Base-by-base conservation (phyloP, 1,140 invertebrate genomes). In the Steinernema khuongi region DNA sequence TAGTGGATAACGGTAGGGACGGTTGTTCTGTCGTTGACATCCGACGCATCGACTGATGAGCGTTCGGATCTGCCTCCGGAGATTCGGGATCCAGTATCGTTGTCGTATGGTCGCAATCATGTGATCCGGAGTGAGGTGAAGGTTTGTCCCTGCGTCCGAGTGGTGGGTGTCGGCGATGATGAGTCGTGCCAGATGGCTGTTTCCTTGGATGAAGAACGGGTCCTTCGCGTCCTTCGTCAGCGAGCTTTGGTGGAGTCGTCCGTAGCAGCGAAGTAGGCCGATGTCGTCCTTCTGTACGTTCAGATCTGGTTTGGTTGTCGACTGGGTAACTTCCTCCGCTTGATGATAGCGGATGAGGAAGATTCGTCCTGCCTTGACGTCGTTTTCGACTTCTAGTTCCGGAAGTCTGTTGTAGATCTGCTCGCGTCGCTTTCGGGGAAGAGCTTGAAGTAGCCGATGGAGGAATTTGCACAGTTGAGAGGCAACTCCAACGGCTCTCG, bases 141-240 rank as follows among this genome's bases (percentile, higher is more conserved):
- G 66, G 2, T 60, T 74, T 31, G 50, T 60, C 11, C 7, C n/a
- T 41, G 50, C 19, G 4, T 17, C 26, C 50, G 11, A 14, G 14
- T 67, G 36, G 11, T 74, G 36, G 11, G 19, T 30, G 17, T 67
- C 71, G 17, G 17, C n/a, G n/a, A 74, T 66, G 44, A 74, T 74
- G 2, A 50, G 28, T 31, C 26, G 26, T 19, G 72, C 68, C 7
- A 74, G 28, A 14, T 60, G 26, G 1, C 1, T 22, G 1, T 44
- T 18, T 19, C 18, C 29, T 14, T 29, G 19, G 18, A 73, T n/a
- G 1, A 74, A 33, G 31, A 74, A 71, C 0, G 72, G 72, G 18
- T 36, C n/a, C 26, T 73, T 73, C 1, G 60, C 18, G 17, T 31
- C 29, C 19, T 73, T n/a, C 0, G 0, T 7, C 7, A 74, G 14